A percentile compares a stretch with the other conserved stretches of the same genome.
Conservation (phyloP, 2,113 vertebrate genomes). For the Atherinomorus stipes region DNA sequence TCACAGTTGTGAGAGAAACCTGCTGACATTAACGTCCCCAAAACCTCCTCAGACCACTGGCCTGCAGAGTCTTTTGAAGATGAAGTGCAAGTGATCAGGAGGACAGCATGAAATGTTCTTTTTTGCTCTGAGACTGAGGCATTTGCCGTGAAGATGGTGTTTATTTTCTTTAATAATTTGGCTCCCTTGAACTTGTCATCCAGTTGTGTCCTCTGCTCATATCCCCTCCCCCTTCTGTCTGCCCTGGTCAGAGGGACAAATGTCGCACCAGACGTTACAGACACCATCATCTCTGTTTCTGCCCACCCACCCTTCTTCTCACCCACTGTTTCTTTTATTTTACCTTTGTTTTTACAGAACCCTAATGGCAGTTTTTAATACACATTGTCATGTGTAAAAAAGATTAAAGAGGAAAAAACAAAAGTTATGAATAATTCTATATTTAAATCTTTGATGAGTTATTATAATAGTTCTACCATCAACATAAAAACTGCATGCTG, state of each 20-base stretch:
- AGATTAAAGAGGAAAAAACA: slow-evolving; percentile 55
- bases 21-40: slow-evolving; percentile 61
- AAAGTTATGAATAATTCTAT: slow-evolving; percentile 75
- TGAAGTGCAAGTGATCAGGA: slow-evolving; percentile 45
- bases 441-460: slow-evolving; percentile 71
- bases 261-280: slow-evolving; percentile 54
- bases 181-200: slow-evolving; percentile 44
- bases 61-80: slow-evolving; percentile 56
- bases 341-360: slow-evolving; percentile 75
- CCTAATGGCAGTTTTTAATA: slow-evolving; percentile 77
- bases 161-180: slow-evolving; percentile 39
- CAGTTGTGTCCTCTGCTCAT: slow-evolving; percentile 22
- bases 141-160: slow-evolving; percentile 63
- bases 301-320: background rate
- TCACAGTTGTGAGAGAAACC: slow-evolving; percentile 53
- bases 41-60: slow-evolving; percentile 55
- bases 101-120: slow-evolving; percentile 67
- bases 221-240: slow-evolving; percentile 1
- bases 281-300: slow-evolving; percentile 36
- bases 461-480: slow-evolving; percentile 59
- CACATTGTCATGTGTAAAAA: slow-evolving; percentile 76
- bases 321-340: slow-evolving; percentile 63
- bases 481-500: slow-evolving; percentile 79
- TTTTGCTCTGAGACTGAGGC: slow-evolving; percentile 65
- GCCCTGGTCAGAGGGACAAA: slow-evolving; percentile 31